Evolutionary conservation across 2,797 vertebrate species (phyloP).

Genomic region (Coilia nasus): DNA sequence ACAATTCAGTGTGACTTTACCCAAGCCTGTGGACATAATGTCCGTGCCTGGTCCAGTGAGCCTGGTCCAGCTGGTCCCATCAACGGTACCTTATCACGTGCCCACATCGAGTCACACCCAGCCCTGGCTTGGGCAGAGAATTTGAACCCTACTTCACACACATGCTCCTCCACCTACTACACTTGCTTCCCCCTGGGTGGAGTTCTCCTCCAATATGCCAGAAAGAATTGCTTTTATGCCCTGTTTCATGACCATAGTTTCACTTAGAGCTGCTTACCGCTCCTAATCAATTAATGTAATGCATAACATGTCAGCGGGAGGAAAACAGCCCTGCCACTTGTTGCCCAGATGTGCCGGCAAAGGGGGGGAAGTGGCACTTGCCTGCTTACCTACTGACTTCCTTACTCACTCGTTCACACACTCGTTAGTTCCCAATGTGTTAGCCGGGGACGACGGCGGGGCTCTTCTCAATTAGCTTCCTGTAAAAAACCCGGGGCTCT

Average conservation of each 20-base stretch:
- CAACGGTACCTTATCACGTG: no score
- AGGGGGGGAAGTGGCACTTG: not conserved
- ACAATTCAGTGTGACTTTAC: no score
- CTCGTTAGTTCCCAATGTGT: not conserved
- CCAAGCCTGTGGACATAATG: no score
- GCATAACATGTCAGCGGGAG: not conserved
- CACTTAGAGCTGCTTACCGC: not conserved
- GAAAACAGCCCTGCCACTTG: not conserved
- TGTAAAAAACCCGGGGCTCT: not conserved
- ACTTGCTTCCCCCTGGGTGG: not conserved
- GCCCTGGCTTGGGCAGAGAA: no score
- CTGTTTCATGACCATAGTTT: not conserved
- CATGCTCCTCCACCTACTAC: not conserved
- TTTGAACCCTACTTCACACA: no score
- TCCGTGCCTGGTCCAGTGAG: no score
- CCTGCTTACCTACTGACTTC: not conserved
- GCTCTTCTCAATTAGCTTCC: constrained; percentile 6
- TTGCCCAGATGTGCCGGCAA: not conserved
- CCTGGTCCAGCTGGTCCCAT: no score
- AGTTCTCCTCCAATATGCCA: not conserved
- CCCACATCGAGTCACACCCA: no score
- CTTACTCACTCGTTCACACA: not conserved
- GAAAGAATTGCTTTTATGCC: not conserved
- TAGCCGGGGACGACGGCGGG: not conserved
- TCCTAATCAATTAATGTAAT: constrained; percentile 17